These are phyloP conservation scores for Ostrea edulis DNA, from an alignment of 1,140 invertebrate species.

Conservation along the genomic window DNA sequence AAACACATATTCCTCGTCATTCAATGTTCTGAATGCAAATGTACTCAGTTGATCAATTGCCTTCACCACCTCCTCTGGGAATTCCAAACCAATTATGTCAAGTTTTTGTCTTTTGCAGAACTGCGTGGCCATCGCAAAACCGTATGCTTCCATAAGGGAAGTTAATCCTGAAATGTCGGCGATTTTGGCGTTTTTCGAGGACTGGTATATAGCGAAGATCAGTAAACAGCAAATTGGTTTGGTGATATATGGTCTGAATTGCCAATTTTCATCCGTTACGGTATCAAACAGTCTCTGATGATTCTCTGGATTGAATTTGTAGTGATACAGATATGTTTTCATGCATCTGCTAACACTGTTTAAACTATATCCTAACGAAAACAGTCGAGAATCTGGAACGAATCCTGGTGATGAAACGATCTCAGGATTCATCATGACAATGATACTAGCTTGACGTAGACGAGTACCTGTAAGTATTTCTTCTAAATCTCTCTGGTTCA, in stretches of 20 bases:
- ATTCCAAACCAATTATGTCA: constrained; percentile 59
- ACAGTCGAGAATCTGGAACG: constrained; percentile 64
- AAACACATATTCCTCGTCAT: constrained; percentile 47
- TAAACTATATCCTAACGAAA: constrained; percentile 64
- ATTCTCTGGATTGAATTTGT: constrained; percentile 62
- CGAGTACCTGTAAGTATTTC: constrained; percentile 60
- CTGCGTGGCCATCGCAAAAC: constrained; percentile 59
- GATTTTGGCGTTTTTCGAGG: constrained; percentile 43
- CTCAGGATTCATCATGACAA: constrained; percentile 63
- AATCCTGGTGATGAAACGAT: constrained; percentile 47
- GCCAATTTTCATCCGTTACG: constrained; percentile 57
- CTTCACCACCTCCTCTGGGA: constrained; percentile 56
- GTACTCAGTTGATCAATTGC: constrained; percentile 60
- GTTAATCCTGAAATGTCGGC: constrained; percentile 35
- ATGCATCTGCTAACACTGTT: constrained; percentile 62
- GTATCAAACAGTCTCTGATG: constrained; percentile 62
- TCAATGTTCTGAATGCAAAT: constrained; percentile 54
- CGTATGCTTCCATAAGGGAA: constrained; percentile 55
- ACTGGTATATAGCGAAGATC: constrained; percentile 55
- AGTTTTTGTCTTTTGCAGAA: constrained; percentile 63
- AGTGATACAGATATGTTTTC: constrained; percentile 61
- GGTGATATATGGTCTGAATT: constrained; percentile 54
- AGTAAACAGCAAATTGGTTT: constrained; percentile 59
- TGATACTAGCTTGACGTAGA: constrained; percentile 59
- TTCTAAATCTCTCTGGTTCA: constrained; percentile 53